Percentiles rank a stretch among this genome's conserved stretches.
phyloP scores from a whole-genome alignment of 2,797 vertebrate genomes.

The Hydrophis major region DNA sequence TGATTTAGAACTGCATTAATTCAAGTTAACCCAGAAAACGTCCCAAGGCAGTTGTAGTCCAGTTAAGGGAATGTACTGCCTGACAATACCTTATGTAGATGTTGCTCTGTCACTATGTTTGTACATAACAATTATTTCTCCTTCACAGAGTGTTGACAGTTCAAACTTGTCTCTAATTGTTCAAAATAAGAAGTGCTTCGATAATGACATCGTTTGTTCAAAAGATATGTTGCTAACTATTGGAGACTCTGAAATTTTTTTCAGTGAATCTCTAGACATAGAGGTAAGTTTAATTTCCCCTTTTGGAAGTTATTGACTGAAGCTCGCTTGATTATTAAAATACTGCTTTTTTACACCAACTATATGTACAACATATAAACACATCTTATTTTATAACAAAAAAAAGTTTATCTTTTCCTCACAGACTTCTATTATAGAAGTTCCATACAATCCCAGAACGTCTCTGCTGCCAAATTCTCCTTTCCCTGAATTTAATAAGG shows the following conservation, averaged over 20 bases:
- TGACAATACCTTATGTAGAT: slow-evolving; percentile 16
- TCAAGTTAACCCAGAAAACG: slow-evolving; percentile 11
- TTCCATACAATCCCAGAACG: not conserved
- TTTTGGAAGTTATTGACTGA: slow-evolving; percentile 37
- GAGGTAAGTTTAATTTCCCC: slow-evolving; percentile 78
- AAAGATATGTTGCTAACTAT: slow-evolving; percentile 92
- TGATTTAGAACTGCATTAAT: slow-evolving; percentile 17
- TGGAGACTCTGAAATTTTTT: slow-evolving; percentile 91
- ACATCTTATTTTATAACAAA: not conserved
- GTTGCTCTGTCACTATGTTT: slow-evolving; percentile 23
- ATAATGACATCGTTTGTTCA: slow-evolving; percentile 96
- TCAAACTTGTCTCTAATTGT: slow-evolving; percentile 89
- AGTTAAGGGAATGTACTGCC: slow-evolving; percentile 36
- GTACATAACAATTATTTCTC: slow-evolving; percentile 47
- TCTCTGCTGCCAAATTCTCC: not conserved
- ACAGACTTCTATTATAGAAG: not conserved
- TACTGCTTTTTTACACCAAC: not conserved
- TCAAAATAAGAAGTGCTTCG: slow-evolving; percentile 98
- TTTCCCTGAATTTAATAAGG: not conserved
- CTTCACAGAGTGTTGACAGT: slow-evolving; percentile 83
- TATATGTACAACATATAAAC: not conserved
- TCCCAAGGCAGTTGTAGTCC: slow-evolving; percentile 20
- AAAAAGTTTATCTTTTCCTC: not conserved
- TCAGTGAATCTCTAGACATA: slow-evolving; percentile 87
- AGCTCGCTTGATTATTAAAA: not conserved